These are phyloP conservation scores for Drosophila tristis DNA, from an alignment of 1,140 invertebrate species.

Conservation along the genomic window DNA sequence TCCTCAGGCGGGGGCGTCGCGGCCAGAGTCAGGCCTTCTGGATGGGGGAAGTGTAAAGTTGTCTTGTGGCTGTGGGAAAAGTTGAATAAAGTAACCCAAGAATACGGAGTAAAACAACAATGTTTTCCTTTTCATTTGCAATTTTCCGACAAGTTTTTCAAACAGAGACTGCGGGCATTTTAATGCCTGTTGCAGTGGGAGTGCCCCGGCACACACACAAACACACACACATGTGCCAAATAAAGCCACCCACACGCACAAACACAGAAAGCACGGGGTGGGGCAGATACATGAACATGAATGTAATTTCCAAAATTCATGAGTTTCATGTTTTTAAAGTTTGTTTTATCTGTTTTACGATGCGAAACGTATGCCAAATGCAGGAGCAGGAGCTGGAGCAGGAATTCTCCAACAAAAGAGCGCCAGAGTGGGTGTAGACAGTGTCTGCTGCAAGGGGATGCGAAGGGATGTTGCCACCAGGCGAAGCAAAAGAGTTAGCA, in stretches of 20 bases:
- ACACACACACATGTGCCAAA: constrained; percentile 24
- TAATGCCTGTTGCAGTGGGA: constrained; percentile 54
- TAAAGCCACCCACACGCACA: constrained; percentile 30
- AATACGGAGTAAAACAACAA: constrained; percentile 28
- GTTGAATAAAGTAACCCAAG: constrained; percentile 25
- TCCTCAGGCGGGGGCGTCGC: constrained; percentile 7
- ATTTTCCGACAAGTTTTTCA: constrained; percentile 57
- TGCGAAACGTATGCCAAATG: background rate
- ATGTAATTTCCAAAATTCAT: constrained; percentile 68
- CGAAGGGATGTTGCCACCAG: no score
- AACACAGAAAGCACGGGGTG: constrained; percentile 2
- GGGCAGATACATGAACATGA: constrained; percentile 44
- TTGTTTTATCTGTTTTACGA: constrained; percentile 57
- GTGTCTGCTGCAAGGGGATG: no score
- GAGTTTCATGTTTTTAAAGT: constrained; percentile 35
- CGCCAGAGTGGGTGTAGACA: no score
- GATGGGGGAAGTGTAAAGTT: constrained; percentile 29
- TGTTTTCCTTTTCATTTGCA: constrained; percentile 65
- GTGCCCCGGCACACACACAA: constrained; percentile 11
- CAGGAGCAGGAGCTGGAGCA: background rate
- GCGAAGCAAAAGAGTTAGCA: no score
- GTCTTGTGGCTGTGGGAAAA: constrained; percentile 31
- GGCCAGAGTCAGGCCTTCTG: background rate
- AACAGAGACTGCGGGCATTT: constrained; percentile 56
- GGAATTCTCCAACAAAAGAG: no score